Evolutionary conservation across 1,140 invertebrate species (phyloP).

Genomic region (Goniozus legneri): DNA sequence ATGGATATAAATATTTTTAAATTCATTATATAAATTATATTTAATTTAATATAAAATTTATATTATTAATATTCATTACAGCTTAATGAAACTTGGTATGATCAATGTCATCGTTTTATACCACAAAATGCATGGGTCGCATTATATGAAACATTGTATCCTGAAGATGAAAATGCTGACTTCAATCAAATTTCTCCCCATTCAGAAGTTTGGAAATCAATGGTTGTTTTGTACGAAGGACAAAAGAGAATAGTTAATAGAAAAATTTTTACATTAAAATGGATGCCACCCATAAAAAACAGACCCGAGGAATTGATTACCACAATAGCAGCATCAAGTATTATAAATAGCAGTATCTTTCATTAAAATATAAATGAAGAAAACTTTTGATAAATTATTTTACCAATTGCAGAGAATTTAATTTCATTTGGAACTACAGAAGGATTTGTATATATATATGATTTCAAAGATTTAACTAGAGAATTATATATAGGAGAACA

Average conservation of each 20-base stretch:
- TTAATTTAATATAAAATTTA: background rate
- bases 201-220: background rate
- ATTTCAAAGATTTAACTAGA: constrained; percentile 7
- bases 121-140: constrained; percentile 16
- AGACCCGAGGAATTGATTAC: constrained; percentile 20
- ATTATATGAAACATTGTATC: constrained; percentile 18
- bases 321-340: constrained; percentile 14
- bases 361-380: background rate
- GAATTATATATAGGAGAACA: constrained; percentile 14
- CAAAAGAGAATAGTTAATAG: constrained; percentile 19
- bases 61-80: constrained; percentile 7
- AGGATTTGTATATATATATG: constrained; percentile 21
- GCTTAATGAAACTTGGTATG: constrained; percentile 18
- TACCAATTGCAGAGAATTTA: constrained; percentile 25
- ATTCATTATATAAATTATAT: background rate
- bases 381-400: constrained; percentile 14
- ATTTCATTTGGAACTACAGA: too few species aligned
- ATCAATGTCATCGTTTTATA: constrained; percentile 19
- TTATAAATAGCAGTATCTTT: background rate
- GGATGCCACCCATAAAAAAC: constrained; percentile 4
- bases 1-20: background rate
- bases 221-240: constrained; percentile 17
- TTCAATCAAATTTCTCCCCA: too few species aligned
- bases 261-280: constrained; percentile 15
- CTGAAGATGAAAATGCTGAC: constrained; percentile 5